Base-by-base conservation (phyloP, 2,797 vertebrate genomes). In the Cottoperca gobio region DNA sequence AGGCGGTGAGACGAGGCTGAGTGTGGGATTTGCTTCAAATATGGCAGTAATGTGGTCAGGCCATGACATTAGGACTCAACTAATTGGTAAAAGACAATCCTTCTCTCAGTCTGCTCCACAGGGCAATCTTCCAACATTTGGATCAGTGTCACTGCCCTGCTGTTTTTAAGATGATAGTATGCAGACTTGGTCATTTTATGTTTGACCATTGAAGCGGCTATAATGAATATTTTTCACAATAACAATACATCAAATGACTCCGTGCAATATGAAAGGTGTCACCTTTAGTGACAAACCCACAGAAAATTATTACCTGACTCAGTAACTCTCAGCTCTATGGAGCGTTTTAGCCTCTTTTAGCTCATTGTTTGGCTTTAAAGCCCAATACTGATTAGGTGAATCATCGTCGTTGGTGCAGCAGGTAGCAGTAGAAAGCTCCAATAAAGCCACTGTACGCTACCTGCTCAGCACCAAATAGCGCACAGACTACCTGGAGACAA, bases 21-120 rank as follows among this genome's bases (percentile, higher is more conserved):
- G 31, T 4, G 39, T 39, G 70, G 35, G 31, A 54, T 35, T 19
- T 49, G 59, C 37, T 74, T 68, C n/a, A 57, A 58, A 68, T 53
- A 6, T 55, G 55, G 50, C 76, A 14, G 33, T 39, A 33, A 71
- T 55, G 70, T 48, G 50, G 26, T 70, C 35, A 65, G 60, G 57
- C 40, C 39, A 12, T 45, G 65, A 66, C 48, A 73, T 66, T 58
- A 19, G 26, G 48, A 81, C 79, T 77, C 71, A 79, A 73, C 55
- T 78, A 74, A 85, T 69, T 89, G 55, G 54, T 33, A 52, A 45
- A 73, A 83, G 69, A 81, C 28, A 68, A 75, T 73, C 23, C 35
- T 71, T 49, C 24, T 43, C 66, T 70, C 75, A 53, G 62, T 66
- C 35, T 60, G 37, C 37, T 28, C 12, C 67, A 40, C 26, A 19